phyloP scores from a whole-genome alignment of 2,888 invertebrate species.

The Cataglyphis altisquamis region DNA sequence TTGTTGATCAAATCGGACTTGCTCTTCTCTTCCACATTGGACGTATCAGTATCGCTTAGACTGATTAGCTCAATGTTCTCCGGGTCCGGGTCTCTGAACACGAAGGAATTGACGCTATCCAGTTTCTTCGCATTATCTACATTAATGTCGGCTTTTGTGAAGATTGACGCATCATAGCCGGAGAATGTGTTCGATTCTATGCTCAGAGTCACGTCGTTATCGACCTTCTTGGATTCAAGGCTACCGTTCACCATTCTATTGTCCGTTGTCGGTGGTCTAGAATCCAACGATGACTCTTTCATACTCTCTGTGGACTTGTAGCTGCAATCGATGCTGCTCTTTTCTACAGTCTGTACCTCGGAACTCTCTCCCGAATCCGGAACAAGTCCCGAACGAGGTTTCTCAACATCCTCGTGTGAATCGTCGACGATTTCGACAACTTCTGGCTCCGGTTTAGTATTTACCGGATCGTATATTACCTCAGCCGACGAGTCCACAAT shows the following conservation, averaged over 20 bases:
- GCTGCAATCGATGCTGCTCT: slow-evolving; percentile 69
- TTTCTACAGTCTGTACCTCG: slow-evolving; percentile 60
- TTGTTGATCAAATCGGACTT: slow-evolving; percentile 70
- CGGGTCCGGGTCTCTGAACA: slow-evolving; percentile 59
- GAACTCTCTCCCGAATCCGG: slow-evolving; percentile 72
- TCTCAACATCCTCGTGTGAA: slow-evolving; percentile 81
- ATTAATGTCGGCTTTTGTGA: neutral
- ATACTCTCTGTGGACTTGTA: slow-evolving; percentile 65
- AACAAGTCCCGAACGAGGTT: slow-evolving; percentile 77
- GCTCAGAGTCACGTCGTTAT: slow-evolving; percentile 72
- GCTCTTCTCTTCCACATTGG: slow-evolving; percentile 70
- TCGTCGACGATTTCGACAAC: slow-evolving; percentile 82
- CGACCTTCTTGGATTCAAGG: slow-evolving; percentile 66
- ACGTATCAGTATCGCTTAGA: slow-evolving; percentile 81
- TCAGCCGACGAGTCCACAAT: slow-evolving; percentile 78
- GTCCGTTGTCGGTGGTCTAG: slow-evolving; percentile 47
- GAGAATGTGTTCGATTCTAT: slow-evolving; percentile 68
- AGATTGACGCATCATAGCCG: slow-evolving; percentile 54
- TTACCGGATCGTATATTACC: neutral
- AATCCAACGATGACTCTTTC: slow-evolving; percentile 68
- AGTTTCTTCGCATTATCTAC: slow-evolving; percentile 45
- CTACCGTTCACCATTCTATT: slow-evolving; percentile 76
- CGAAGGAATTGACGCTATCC: slow-evolving; percentile 26
- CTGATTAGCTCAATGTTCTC: slow-evolving; percentile 75
- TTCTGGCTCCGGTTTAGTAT: slow-evolving; percentile 69